A percentile compares a stretch with the other conserved stretches of the same genome.
Evolutionary conservation across 2,888 invertebrate genomes (phyloP).

Genomic region (Eurois occulta): DNA sequence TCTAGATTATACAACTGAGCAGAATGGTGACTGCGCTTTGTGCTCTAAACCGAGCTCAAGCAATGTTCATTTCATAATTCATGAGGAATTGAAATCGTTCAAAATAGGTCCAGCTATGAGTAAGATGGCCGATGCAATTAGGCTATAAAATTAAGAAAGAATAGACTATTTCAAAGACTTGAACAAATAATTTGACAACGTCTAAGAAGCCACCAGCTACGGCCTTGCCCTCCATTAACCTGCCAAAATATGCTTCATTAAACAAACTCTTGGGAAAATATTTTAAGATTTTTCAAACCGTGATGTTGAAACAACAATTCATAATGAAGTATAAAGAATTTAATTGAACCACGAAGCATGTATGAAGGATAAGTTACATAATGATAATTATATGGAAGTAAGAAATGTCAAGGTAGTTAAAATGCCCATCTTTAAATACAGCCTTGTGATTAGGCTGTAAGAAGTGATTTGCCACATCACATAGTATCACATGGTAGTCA

Average conservation of each 20-base stretch:
- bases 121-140: neutral
- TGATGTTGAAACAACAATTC: constrained; percentile 49
- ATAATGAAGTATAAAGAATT: constrained; percentile 57
- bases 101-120: neutral
- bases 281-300: constrained; percentile 37
- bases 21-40: constrained; percentile 17
- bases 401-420: constrained; percentile 65
- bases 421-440: constrained; percentile 58
- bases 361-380: constrained; percentile 59
- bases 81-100: neutral
- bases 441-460: constrained; percentile 54
- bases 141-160: neutral
- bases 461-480: constrained; percentile 41
- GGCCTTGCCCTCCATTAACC: constrained; percentile 23
- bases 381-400: constrained; percentile 50
- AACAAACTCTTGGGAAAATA: constrained; percentile 44
- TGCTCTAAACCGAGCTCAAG: neutral
- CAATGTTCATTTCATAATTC: neutral
- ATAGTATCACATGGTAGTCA: neutral
- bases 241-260: constrained; percentile 40
- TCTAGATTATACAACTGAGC: constrained; percentile 23
- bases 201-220: constrained; percentile 5
- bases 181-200: constrained; percentile 20
- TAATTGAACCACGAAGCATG: constrained; percentile 35
- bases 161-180: neutral